Conservation (phyloP, 2,113 vertebrate genomes). For the Xyrauchen texanus region DNA sequence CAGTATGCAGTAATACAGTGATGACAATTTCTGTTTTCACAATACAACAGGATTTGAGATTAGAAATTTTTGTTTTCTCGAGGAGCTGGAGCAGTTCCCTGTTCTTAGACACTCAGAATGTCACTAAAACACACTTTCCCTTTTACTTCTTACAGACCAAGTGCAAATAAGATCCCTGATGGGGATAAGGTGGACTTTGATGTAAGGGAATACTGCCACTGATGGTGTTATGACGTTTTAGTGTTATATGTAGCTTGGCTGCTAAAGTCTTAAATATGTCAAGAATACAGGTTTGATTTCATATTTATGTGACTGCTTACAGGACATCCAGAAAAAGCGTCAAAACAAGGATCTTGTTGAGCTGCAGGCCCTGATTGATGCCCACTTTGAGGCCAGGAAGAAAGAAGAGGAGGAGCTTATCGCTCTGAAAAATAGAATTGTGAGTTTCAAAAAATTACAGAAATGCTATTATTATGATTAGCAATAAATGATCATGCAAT, state of each 20-base stretch:
- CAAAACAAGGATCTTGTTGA: slow-evolving; percentile 96
- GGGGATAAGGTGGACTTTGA: slow-evolving; percentile 98
- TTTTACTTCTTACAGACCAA: slow-evolving; percentile 70
- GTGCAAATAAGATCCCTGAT: slow-evolving; percentile 93
- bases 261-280: background rate
- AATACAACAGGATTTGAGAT: background rate
- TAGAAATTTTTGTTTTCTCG: background rate
- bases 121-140: background rate
- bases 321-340: slow-evolving; percentile 98
- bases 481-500: background rate
- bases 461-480: background rate
- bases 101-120: background rate
- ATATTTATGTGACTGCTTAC: slow-evolving; percentile 7
- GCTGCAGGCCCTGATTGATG: slow-evolving; percentile 93
- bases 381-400: slow-evolving; percentile 91
- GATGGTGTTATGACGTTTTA: background rate
- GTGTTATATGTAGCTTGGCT: background rate
- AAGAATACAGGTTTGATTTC: background rate
- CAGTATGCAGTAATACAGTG: too few relatives aligned
- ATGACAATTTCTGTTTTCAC: too few relatives aligned
- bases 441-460: slow-evolving; percentile 65
- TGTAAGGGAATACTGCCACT: slow-evolving; percentile 74
- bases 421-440: slow-evolving; percentile 91
- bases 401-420: slow-evolving; percentile 97
- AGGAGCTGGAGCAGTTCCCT: background rate